Base-by-base conservation (phyloP, 2,113 vertebrate species). In the Corydoras sp. region DNA sequence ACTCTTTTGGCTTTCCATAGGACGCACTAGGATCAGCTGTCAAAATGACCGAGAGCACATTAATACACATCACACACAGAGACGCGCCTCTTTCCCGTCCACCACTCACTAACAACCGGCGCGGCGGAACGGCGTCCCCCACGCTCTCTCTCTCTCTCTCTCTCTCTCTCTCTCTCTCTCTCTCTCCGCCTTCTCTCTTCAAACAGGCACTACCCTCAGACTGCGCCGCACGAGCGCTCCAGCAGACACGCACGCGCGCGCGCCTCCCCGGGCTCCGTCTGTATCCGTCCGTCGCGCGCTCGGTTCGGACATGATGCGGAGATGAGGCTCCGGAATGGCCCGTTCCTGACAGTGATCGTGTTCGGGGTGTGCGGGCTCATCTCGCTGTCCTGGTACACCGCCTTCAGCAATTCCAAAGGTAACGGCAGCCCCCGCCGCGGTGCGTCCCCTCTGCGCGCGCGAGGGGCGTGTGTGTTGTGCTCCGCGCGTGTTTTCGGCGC, bases 331-430 rank as follows among this genome's bases (percentile, higher is more conserved):
- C 87, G 92, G 84, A 89, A 92, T 92, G 92, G 93, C 91, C 93
- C 95, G 88, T 93, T 94, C 92, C 89, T 98, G 90, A 94, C 95
- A 91, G 92, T 94, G 86, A 89, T 94, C 85, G 90, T 96, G 83
- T 91, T 93, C 86, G 93, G 92, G 83, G 88, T 98, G 75, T 95
- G 94, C 90, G 94, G 93, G 81, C 88, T 98, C 82, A 86, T 97
- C 82, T 98, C 95, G 66, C 87, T 98, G 64, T 97, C 95, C 83
- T 98, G 95, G 95, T 96, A 94, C 93, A 93, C 95, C 81, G 94
- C 94, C 81, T 96, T 95, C 90, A 90, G 92, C 90, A 92, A 91
- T 86, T 93, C 93, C 86, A 95, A 94, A 97, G 95, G 95, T 97
- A 87, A 87, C 18, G 18, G 84, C 59, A 10, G 51, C 6, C 0